Conservation (phyloP, 2,888 invertebrate genomes). For the Periphyllus acericola region DNA sequence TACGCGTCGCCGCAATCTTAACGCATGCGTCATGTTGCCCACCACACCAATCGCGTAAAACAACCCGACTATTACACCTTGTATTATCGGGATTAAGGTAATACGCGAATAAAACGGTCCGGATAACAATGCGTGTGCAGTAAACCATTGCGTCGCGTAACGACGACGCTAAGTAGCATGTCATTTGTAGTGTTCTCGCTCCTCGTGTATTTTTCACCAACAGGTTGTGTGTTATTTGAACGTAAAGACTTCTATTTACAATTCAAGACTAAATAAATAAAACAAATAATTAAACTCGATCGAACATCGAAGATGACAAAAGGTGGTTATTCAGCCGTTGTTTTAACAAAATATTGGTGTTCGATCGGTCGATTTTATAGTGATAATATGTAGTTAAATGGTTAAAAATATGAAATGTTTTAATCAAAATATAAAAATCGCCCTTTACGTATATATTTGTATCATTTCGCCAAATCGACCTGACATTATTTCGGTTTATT, state of each 20-base stretch:
- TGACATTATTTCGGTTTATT: slow-evolving; percentile 9
- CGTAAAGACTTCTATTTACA: slow-evolving; percentile 35
- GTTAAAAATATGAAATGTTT: neutral
- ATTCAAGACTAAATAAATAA: neutral
- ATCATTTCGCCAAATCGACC: neutral
- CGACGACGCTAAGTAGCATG: neutral
- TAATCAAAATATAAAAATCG: slow-evolving; percentile 27
- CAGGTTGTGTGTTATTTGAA: slow-evolving; percentile 37
- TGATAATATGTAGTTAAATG: neutral
- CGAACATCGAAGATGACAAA: neutral
- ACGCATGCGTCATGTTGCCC: neutral
- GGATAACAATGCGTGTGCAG: neutral
- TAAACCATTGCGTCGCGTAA: neutral
- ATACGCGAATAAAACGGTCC: neutral
- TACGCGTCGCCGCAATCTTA: neutral
- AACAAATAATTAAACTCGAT: neutral
- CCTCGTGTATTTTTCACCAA: neutral
- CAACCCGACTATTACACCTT: neutral
- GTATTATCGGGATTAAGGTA: neutral
- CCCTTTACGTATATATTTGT: neutral
- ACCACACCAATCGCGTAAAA: neutral
- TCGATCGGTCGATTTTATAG: neutral
- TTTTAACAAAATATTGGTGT: neutral
- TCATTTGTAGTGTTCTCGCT: neutral
- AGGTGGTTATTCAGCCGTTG: neutral